Evolutionary conservation across 37 sponge, comb jelly and placozoan genomes (phyloP).

Genomic region (Mnemiopsis leidyi): DNA sequence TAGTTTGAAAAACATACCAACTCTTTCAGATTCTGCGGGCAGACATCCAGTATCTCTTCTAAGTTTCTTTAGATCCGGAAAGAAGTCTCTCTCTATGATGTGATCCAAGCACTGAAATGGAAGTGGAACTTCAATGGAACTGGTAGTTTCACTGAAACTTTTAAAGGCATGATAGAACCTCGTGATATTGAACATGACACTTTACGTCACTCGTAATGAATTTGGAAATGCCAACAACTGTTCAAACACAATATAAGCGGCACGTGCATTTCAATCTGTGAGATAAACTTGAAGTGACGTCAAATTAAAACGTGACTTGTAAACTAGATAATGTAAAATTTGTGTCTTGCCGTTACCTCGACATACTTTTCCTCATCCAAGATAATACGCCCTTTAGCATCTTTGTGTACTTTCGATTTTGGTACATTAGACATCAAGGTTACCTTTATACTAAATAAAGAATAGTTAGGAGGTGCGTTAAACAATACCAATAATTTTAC

Average conservation of each 20-base stretch:
- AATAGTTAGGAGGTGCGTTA: too few species aligned
- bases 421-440: neutral
- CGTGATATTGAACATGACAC: too few species aligned
- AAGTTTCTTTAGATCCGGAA: constrained; percentile 85
- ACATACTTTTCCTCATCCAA: constrained; percentile 25
- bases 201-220: too few species aligned
- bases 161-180: neutral
- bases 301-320: too few species aligned
- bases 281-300: too few species aligned
- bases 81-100: constrained; percentile 92
- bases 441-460: neutral
- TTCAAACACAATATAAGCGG: too few species aligned
- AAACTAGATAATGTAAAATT: too few species aligned
- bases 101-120: constrained; percentile 71
- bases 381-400: constrained; percentile 15
- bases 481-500: too few species aligned
- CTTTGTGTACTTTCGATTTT: constrained; percentile 38
- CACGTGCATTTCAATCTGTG: too few species aligned
- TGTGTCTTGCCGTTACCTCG: constrained; percentile 36
- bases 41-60: constrained; percentile 41
- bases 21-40: constrained; percentile 24
- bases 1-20: constrained; percentile 34
- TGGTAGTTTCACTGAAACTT: neutral
- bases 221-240: too few species aligned
- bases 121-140: neutral